These are phyloP conservation scores for Salmo trutta DNA, from an alignment of 2,797 vertebrate genomes.

Conservation along the genomic window DNA sequence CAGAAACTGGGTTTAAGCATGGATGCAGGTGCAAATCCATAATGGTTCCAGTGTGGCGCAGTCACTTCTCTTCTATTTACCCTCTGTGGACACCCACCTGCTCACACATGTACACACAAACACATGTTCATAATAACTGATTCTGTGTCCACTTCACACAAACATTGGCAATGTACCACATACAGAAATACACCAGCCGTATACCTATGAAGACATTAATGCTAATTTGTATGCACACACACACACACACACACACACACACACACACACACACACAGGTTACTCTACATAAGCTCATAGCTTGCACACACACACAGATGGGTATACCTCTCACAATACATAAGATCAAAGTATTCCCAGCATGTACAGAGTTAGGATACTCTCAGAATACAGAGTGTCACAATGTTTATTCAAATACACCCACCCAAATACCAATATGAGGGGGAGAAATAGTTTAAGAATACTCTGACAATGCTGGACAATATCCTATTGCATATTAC, in stretches of 20 bases:
- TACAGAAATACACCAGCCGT: background rate
- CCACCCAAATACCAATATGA: conserved; percentile 6
- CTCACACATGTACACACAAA: background rate
- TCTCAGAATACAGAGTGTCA: background rate
- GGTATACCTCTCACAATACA: background rate
- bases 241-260: background rate
- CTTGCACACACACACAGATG: conserved; percentile 6
- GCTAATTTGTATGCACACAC: background rate
- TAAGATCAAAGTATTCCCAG: too few species aligned
- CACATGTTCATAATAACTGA: background rate
- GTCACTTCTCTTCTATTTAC: background rate
- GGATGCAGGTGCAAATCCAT: too few species aligned
- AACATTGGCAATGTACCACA: background rate
- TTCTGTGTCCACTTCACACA: background rate
- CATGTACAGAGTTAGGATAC: background rate
- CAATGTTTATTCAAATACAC: background rate
- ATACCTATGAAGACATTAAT: background rate
- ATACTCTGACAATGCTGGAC: background rate
- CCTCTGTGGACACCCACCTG: background rate
- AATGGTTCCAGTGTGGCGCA: background rate
- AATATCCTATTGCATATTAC: background rate
- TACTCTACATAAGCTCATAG: too few species aligned
- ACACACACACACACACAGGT: too few species aligned
- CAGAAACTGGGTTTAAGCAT: background rate
- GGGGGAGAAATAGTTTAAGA: background rate